Conservation (phyloP, 2,113 vertebrate genomes). For the Cyphomyrus discorhynchus region DNA sequence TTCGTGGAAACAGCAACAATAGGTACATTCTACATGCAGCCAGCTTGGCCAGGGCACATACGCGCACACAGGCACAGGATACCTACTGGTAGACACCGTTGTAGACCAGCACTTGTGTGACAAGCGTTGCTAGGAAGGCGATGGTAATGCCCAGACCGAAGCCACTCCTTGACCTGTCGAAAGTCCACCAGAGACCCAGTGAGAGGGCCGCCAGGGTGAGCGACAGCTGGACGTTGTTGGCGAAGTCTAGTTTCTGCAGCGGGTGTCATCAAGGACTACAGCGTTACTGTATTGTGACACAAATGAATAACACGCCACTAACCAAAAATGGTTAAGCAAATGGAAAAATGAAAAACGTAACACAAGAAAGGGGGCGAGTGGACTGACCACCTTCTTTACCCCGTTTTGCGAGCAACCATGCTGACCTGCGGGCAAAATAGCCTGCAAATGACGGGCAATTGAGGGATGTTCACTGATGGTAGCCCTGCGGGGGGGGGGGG, state of each 20-base stretch:
- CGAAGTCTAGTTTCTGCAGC: constrained; percentile 91
- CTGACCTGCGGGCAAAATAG: neutral
- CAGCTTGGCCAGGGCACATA: neutral
- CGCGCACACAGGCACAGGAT: neutral
- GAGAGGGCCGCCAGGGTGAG: constrained; percentile 88
- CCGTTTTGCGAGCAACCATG: neutral
- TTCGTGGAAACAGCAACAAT: neutral
- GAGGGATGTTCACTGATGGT: neutral
- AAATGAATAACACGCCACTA: neutral
- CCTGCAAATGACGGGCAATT: neutral
- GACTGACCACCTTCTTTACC: neutral
- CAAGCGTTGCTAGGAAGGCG: constrained; percentile 80
- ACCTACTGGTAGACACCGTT: constrained; percentile 95
- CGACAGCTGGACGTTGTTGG: constrained; percentile 90
- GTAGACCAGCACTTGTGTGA: constrained; percentile 88
- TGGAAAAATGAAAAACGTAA: neutral
- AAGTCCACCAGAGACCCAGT: constrained; percentile 93
- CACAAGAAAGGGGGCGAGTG: neutral
- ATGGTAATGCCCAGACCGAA: constrained; percentile 86
- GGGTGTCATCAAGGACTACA: constrained; percentile 61
- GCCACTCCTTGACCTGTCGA: constrained; percentile 87
- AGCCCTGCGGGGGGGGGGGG: neutral
- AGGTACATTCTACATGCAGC: neutral
- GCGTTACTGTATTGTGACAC: neutral
- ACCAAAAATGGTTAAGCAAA: neutral